Conservation (phyloP, 2,888 invertebrate genomes). For the Disparrhopalites patrizii region DNA sequence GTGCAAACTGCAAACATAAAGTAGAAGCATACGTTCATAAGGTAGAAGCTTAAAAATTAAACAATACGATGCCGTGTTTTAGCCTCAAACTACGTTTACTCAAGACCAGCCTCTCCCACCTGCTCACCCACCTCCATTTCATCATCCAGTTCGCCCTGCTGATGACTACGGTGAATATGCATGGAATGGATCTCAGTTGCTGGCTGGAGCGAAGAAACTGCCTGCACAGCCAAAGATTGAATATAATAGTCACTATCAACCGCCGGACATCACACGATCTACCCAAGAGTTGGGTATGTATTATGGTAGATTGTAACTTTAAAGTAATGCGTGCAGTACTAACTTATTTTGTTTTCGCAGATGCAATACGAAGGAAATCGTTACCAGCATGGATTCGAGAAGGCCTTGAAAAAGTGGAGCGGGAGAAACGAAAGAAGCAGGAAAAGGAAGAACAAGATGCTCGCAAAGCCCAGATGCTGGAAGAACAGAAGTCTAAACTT, state of each 20-base stretch:
- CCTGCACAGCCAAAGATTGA: background rate
- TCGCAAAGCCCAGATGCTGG: constrained; percentile 57
- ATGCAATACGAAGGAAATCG: constrained; percentile 80
- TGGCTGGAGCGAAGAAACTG: background rate
- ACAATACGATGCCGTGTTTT: too few species aligned
- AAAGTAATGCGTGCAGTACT: background rate
- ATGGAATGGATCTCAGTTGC: background rate
- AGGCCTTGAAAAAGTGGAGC: constrained; percentile 96
- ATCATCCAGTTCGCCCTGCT: constrained; percentile 4
- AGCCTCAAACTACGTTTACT: too few species aligned
- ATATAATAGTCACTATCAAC: background rate
- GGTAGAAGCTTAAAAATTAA: too few species aligned
- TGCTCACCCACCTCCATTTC: constrained; percentile 10
- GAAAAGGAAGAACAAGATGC: constrained; percentile 70
- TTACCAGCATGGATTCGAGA: constrained; percentile 98
- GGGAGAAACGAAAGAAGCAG: constrained; percentile 81
- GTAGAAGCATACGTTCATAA: too few species aligned
- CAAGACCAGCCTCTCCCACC: background rate
- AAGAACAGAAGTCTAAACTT: constrained; percentile 24
- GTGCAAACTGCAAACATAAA: too few species aligned
- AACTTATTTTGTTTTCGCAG: constrained; percentile 50
- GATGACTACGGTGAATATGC: constrained; percentile 1
- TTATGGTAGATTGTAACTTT: background rate
- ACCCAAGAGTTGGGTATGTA: constrained; percentile 16
- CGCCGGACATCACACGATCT: constrained; percentile 5